Evolutionary conservation across 1,140 invertebrate genomes (phyloP).

Genomic region (Drosophila watanabei): DNA sequence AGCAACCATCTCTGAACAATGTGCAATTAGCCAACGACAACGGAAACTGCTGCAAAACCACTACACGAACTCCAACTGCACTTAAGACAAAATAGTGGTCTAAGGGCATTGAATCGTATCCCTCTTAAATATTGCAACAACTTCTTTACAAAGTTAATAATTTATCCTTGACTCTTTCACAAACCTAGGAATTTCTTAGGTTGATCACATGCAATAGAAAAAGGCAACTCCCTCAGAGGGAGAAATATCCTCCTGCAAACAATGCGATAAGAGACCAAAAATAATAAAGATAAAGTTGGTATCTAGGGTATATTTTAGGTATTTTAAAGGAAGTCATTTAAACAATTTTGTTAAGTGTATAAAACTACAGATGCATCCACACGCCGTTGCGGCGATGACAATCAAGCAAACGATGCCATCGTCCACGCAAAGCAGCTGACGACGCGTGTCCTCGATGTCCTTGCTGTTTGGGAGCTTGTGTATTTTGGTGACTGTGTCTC

Average conservation of each 20-base stretch:
- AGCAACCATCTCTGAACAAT: constrained; percentile 50
- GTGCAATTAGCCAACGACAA: constrained; percentile 75
- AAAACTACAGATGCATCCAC: constrained; percentile 40
- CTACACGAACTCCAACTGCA: constrained; percentile 3
- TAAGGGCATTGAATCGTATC: neutral
- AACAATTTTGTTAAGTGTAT: neutral
- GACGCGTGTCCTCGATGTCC: constrained; percentile 62
- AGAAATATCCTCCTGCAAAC: neutral
- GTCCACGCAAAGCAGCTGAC: constrained; percentile 68
- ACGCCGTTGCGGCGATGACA: constrained; percentile 51
- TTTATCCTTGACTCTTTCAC: neutral
- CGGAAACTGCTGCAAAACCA: constrained; percentile 28
- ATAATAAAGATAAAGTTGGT: too few relatives aligned
- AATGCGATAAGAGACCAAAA: neutral
- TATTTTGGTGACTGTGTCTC: constrained; percentile 1
- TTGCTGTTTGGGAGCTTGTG: constrained; percentile 8
- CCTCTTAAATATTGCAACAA: too few relatives aligned
- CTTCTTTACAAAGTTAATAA: neutral
- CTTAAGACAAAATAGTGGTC: neutral
- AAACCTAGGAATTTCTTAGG: neutral
- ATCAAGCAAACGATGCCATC: constrained; percentile 65
- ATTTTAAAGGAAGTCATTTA: neutral
- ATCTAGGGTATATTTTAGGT: neutral
- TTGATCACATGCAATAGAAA: neutral
- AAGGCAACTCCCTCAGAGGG: neutral